Conservation (phyloP, 2,113 vertebrate species). For the Callipepla squamata region DNA sequence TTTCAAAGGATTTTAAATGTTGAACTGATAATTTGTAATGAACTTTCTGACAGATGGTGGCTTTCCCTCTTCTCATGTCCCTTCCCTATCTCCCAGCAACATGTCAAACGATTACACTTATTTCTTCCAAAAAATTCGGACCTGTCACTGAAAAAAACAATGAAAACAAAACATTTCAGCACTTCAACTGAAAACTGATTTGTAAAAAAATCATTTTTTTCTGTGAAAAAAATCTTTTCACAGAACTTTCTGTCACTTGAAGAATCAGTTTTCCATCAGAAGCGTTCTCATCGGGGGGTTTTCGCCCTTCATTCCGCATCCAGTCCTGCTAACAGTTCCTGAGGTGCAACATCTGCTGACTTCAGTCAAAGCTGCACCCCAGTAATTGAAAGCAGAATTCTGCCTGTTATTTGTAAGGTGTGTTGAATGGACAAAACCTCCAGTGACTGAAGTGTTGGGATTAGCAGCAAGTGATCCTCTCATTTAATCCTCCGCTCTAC, state of each 20-base stretch:
- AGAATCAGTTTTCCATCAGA: conserved; percentile 41
- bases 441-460: conserved; percentile 46
- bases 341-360: conserved; percentile 64
- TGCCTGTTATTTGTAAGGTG: conserved; percentile 56
- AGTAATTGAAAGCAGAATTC: conserved; percentile 68
- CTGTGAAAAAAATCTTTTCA: background rate
- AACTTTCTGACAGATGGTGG: background rate
- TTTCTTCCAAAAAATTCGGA: background rate
- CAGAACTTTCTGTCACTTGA: background rate
- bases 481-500: conserved; percentile 36
- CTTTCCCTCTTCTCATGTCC: background rate
- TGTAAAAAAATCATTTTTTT: background rate
- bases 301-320: conserved; percentile 15
- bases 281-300: conserved; percentile 4
- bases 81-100: background rate
- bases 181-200: background rate
- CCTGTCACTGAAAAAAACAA: background rate
- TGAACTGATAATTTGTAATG: background rate
- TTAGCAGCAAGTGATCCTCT: conserved; percentile 51
- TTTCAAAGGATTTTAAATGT: background rate
- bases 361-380: conserved; percentile 61
- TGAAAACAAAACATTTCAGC: background rate
- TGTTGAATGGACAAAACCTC: conserved; percentile 34
- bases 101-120: background rate
- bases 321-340: conserved; percentile 44